Conservation (phyloP, 2,113 vertebrate species). For the Scomber scombrus region DNA sequence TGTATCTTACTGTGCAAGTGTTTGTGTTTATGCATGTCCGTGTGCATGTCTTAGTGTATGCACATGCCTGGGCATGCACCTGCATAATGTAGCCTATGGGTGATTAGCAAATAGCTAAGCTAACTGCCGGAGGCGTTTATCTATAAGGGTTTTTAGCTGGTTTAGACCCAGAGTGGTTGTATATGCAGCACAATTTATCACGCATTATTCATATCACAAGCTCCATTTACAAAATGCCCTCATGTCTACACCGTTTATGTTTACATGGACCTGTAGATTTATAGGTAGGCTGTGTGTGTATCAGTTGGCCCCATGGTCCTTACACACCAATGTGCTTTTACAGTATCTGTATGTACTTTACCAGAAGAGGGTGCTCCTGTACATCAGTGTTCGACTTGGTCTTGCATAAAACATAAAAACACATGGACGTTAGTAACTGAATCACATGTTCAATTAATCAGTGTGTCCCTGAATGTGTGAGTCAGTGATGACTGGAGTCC, state of each 20-base stretch:
- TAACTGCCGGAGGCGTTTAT: slow-evolving; percentile 46
- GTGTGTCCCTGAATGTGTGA: slow-evolving; percentile 26
- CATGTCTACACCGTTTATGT: neutral
- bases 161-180: slow-evolving; percentile 14
- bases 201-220: slow-evolving; percentile 55
- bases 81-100: slow-evolving; percentile 30
- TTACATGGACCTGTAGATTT: slow-evolving; percentile 27
- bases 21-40: neutral
- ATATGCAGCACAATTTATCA: slow-evolving; percentile 15
- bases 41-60: neutral
- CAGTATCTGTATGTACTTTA: slow-evolving; percentile 24
- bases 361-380: slow-evolving; percentile 61
- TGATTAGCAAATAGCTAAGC: slow-evolving; percentile 48
- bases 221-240: slow-evolving; percentile 21
- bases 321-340: neutral
- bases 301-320: neutral
- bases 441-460: slow-evolving; percentile 31
- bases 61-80: neutral
- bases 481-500: slow-evolving; percentile 33
- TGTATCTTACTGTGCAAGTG: no score
- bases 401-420: neutral
- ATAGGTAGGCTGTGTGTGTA: slow-evolving; percentile 1
- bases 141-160: slow-evolving; percentile 33
- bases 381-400: neutral
- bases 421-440: slow-evolving; percentile 21